Evolutionary conservation across 2,888 invertebrate genomes (phyloP).

Genomic region (Kryphioiulus occultus): DNA sequence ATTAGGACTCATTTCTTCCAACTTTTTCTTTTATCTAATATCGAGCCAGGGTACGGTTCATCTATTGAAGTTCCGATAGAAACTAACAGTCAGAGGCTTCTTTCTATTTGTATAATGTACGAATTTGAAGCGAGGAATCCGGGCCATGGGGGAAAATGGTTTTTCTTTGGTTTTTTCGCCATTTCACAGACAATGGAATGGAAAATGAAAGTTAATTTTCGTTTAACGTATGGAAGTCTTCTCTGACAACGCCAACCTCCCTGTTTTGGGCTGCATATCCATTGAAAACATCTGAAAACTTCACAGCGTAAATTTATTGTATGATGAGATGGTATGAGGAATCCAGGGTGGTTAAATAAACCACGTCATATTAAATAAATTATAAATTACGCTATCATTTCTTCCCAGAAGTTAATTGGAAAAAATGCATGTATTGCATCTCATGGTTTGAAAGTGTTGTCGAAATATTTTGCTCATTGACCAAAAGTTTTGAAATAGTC

Average conservation of each 20-base stretch:
- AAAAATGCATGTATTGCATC: too few relatives aligned
- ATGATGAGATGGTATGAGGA: too few relatives aligned
- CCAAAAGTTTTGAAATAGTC: too few relatives aligned
- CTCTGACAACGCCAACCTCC: neutral
- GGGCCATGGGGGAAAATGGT: neutral
- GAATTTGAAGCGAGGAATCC: neutral
- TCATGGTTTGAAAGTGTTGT: too few relatives aligned
- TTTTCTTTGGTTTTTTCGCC: neutral
- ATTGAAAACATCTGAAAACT: neutral
- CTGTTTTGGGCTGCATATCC: neutral
- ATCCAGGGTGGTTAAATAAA: too few relatives aligned
- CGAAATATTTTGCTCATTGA: too few relatives aligned
- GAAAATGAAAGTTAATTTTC: constrained; percentile 39
- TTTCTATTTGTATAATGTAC: neutral
- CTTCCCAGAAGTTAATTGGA: too few relatives aligned
- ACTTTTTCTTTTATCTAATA: constrained; percentile 12
- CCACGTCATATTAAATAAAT: too few relatives aligned
- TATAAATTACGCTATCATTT: too few relatives aligned
- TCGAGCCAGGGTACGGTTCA: neutral
- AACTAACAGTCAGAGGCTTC: neutral
- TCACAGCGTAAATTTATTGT: too few relatives aligned
- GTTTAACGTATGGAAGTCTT: neutral
- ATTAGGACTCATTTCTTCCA: constrained; percentile 27
- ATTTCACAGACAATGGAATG: constrained; percentile 12
- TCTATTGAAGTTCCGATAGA: neutral